Evolutionary conservation across 2,797 vertebrate genomes (phyloP), one percentile per base, ranked within the genome.

Genomic region (Microctenopoma steveboyesi): DNA sequence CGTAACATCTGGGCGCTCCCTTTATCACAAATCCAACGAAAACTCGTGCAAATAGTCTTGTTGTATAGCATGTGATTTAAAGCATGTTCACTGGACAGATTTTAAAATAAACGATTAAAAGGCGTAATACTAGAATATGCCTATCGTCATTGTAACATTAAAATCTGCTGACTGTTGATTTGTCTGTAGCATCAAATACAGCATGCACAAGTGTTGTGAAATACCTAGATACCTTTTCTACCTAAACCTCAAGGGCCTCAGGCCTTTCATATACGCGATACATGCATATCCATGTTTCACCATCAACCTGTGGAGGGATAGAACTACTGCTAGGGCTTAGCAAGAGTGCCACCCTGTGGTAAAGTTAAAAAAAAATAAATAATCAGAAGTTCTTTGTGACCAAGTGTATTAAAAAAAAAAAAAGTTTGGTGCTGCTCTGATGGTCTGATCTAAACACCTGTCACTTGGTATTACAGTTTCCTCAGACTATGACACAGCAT

Each of bases 271-370:
- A 2, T 66, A 27, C 45, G 27, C 55, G 13, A 48, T 30, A 42
- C 37, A 28, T 12, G 16, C 7, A 11, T 48, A 73, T 7, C 53
- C 15, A 14, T 10, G 48, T 73, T 62, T 62, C 16, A 65, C 15
- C 28, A 37, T 28, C 45, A 55, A 79, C 56, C 54, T 55, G 42
- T 58, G 51, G 37, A 74, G 40, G 74, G 52, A 62, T 35, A 2
- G 9, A 64, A 51, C 72, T 69, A 59, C 43, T 64, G 68, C 59
- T 64, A 59, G 69, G 60, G 81, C 81, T 93, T 88, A 81, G 78
- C 93, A 85, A 92, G 90, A 93, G 92, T 92, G 92, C 93, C 93
- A 92, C 91, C 94, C 78, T 90, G 93, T 95, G 93, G 91, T 78
- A 83, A 81, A 79, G 64, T 13, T 12, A 13, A 40, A 40, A 40